Base-by-base conservation (phyloP, 2,888 invertebrate species). In the Bellardia pandia region DNA sequence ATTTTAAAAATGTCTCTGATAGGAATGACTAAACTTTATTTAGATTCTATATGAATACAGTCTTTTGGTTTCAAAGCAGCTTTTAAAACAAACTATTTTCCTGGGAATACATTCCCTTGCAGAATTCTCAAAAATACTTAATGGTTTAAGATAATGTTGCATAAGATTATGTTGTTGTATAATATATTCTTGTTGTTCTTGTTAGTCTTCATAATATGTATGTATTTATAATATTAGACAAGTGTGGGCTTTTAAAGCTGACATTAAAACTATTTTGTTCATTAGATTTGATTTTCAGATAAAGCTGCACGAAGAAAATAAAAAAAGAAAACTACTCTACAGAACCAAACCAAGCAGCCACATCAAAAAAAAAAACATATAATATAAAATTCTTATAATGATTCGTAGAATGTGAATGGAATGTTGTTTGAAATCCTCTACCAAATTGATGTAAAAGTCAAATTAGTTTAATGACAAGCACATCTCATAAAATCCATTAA, bases 401-500 rank as follows among this genome's bases (percentile, higher is more conserved):
- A 33, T 40, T 16, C 13, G 14, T 60, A 2, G 23, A 30, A 48
- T 71, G 40, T 45, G 5, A 2, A 23, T 66, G 7, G 16, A 64
- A 33, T 64, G 40, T 37, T 37, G 37, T 40, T 58, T 30, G 6
- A 64, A 40, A 64, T 51, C 40, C 16, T 30, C 30, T 40, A 40
- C 7, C 45, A 42, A 82, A 86, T 78, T 62, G 30, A 69, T 78
- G 75, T 83, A 64, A 78, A 71, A 78, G 45, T 64, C 37, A 79
- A 82, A 78, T 79, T 83, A 75, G 75, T 83, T 83, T 83, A 86
- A 83, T 86, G 86, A 79, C 82, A 75, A 71, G 71, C 72, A 74
- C 68, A 64, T 68, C 30, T 42, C 58, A 72, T 64, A 62, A 83
- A 48, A 33, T 58, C 37, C 4, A 33, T 74, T 56, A 62, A 71